Evolutionary conservation across 2,797 vertebrate species (phyloP).

Genomic region (Sparus aurata): DNA sequence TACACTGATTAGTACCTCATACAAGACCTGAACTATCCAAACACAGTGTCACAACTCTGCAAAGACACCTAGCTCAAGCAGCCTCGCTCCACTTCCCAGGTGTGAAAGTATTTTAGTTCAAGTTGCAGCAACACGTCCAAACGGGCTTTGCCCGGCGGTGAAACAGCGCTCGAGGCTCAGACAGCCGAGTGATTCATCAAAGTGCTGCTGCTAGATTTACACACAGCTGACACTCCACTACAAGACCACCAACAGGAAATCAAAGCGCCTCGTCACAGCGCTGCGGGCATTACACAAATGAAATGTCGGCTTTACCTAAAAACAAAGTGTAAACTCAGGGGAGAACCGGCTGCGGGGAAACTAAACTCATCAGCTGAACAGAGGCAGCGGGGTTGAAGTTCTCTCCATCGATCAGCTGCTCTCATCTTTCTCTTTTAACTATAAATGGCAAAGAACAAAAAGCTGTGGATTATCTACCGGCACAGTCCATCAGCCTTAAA

Average conservation of each 20-base stretch:
- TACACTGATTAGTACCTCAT: too few species aligned
- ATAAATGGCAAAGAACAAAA: conserved; percentile 74
- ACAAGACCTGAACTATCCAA: too few species aligned
- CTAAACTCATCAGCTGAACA: conserved; percentile 47
- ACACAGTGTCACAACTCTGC: too few species aligned
- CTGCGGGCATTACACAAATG: conserved; percentile 55
- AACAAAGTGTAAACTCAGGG: conserved; percentile 15
- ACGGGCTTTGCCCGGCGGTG: neutral
- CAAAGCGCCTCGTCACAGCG: conserved; percentile 32
- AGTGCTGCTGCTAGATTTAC: conserved; percentile 14
- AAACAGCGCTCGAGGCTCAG: conserved; percentile 23
- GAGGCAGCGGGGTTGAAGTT: conserved; percentile 45
- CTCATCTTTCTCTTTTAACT: conserved; percentile 66
- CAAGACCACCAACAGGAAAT: conserved; percentile 51
- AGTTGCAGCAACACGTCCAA: conserved; percentile 6
- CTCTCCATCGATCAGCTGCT: conserved; percentile 56
- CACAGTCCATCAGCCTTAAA: conserved; percentile 47
- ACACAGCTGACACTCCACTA: conserved; percentile 24
- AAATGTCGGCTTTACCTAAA: conserved; percentile 28
- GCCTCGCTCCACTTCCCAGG: too few species aligned
- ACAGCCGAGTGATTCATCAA: conserved; percentile 49
- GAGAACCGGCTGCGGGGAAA: conserved; percentile 20
- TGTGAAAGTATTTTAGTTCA: neutral
- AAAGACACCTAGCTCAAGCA: too few species aligned
- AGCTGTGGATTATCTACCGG: conserved; percentile 50